Conservation (phyloP, 2,113 vertebrate genomes). For the Daphoenositta chrysoptera region DNA sequence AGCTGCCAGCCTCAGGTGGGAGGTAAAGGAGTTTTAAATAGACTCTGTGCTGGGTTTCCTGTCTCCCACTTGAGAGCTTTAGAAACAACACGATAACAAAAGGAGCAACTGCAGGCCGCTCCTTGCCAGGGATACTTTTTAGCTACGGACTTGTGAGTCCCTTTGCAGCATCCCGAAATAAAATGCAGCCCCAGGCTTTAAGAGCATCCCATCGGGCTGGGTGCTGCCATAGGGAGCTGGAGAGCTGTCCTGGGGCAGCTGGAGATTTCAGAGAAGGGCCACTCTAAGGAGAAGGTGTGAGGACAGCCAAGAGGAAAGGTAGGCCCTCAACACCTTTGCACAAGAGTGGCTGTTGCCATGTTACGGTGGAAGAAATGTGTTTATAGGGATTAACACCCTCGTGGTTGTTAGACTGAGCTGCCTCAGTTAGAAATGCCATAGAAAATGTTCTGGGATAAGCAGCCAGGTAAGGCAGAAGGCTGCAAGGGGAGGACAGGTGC, state of each 20-base stretch:
- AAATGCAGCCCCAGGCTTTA: background rate
- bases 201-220: background rate
- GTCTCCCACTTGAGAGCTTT: background rate
- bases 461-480: background rate
- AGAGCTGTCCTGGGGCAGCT: background rate
- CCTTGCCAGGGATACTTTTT: background rate
- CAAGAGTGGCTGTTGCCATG: background rate
- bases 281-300: background rate
- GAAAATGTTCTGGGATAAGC: background rate
- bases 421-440: background rate
- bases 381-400: background rate
- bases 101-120: conserved; percentile 12
- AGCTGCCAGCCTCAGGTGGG: conserved; percentile 39
- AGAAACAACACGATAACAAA: background rate
- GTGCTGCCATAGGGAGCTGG: background rate
- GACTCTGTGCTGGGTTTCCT: background rate
- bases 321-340: background rate
- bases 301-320: background rate
- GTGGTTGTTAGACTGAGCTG: background rate
- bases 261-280: background rate
- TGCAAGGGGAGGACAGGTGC: background rate
- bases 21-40: conserved; percentile 19
- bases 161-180: background rate
- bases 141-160: background rate
- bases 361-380: background rate